Base-by-base conservation (phyloP, 2,797 vertebrate species). In the Anguilla pacifica region DNA sequence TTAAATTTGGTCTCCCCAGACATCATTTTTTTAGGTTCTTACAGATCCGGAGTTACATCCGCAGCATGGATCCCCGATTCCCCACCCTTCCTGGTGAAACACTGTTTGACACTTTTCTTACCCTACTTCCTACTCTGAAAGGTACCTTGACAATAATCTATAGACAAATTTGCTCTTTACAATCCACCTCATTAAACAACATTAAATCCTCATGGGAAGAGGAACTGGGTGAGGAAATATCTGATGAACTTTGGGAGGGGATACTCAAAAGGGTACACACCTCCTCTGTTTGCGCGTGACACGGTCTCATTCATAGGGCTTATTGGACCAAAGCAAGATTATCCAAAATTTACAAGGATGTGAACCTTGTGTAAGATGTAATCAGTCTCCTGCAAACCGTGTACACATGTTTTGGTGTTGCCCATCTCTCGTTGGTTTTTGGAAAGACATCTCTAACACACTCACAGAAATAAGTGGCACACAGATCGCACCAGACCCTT, bases 401-500 rank as follows among this genome's bases (percentile, higher is more conserved):
- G 67, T 86, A 17, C 67, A 53, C 70, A 55, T 77, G 85, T 31
- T 77, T 72, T 77, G 70, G 85, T 51, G 70, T 86, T 77, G 85
- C 59, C 17, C 13, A 86, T 86, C 64, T 35, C 19, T 86, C 31
- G 46, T 55, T 86, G 64, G 39, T 49, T 77, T 55, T n/a, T n/a
- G n/a, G n/a, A n/a, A n/a, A n/a, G n/a, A n/a, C n/a, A n/a, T n/a
- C n/a, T n/a, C n/a, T 61, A 61, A 61, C 59, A 61, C 59, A 61
- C 59, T 61, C 17, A 11, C 15, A 19, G 59, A 61, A 61, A 15
- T 61, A 61, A 0, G 59, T 17, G 59, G 15, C 59, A 61, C 59
- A 61, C 59, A 61, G 59, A 61, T 61, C 22, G 15, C 3, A 19
- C 59, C 22, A 61, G 59, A 61, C 59, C 59, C 3, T 61, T 61